These are phyloP conservation scores for Dromaius novaehollandiae DNA, from an alignment of 2,113 vertebrate species.

Conservation along the genomic window DNA sequence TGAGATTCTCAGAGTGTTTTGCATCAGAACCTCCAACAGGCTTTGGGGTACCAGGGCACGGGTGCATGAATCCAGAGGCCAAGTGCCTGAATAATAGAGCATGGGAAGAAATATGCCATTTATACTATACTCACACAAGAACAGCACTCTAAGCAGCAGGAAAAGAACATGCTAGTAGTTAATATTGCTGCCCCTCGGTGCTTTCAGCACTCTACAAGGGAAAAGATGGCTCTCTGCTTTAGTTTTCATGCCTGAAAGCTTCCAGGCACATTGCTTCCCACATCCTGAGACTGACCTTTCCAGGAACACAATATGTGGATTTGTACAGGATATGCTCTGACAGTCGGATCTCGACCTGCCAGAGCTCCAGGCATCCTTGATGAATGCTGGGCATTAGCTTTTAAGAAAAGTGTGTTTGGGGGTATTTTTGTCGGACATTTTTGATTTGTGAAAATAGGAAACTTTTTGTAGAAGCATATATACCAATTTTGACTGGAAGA, in stretches of 20 bases:
- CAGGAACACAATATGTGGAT: accelerated
- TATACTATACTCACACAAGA: not conserved
- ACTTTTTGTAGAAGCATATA: not conserved
- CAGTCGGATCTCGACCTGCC: not conserved
- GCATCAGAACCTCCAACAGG: not conserved
- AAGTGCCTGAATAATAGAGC: not conserved
- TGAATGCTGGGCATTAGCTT: not conserved
- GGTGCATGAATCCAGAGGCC: not conserved
- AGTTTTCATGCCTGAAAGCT: not conserved
- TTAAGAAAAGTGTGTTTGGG: not conserved
- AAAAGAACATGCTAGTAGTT: not conserved
- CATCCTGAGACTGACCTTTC: not conserved
- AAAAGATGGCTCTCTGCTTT: not conserved
- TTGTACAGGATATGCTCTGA: accelerated
- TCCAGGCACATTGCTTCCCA: not conserved
- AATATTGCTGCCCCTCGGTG: not conserved
- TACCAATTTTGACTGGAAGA: not conserved
- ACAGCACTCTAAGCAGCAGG: not conserved
- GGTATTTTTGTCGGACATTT: not conserved
- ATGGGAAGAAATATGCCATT: not conserved
- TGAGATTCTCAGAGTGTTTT: not conserved
- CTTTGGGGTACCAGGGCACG: not conserved
- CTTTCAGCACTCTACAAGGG: not conserved
- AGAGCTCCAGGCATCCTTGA: not conserved
- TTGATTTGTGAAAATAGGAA: not conserved